phyloP scores from a whole-genome alignment of 1,140 invertebrate genomes.

The Caenorhabditis brenneri region DNA sequence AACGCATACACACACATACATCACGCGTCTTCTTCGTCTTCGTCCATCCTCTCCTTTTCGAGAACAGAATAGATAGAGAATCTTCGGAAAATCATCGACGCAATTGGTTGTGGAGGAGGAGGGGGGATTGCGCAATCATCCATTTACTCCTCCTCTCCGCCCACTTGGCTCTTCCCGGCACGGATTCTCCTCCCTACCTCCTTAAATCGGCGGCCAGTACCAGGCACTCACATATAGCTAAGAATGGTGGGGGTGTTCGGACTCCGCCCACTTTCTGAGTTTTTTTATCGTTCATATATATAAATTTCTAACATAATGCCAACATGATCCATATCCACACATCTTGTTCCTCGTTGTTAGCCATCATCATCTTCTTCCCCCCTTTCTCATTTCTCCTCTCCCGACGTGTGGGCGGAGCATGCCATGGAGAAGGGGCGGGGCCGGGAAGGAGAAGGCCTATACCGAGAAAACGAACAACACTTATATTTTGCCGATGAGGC shows the following conservation, averaged over 20 bases:
- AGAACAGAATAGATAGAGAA: not conserved
- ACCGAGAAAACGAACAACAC: constrained; percentile 21
- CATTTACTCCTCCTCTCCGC: not conserved
- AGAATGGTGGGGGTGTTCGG: not conserved
- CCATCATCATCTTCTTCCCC: not conserved
- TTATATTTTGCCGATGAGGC: not conserved
- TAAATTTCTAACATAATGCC: not conserved
- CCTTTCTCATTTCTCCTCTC: not conserved
- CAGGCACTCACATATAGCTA: constrained; percentile 19
- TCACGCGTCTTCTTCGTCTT: not conserved
- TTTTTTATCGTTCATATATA: not conserved
- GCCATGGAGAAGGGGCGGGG: constrained; percentile 15
- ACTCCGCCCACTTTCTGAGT: not conserved
- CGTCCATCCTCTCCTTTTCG: not conserved
- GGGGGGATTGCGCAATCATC: not conserved
- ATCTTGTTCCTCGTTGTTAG: not conserved
- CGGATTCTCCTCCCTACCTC: not conserved
- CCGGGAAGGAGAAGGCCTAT: not conserved
- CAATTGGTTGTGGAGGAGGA: not conserved
- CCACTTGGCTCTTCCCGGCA: constrained; percentile 19
- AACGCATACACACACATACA: not conserved
- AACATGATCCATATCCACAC: not conserved
- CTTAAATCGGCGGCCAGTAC: not conserved
- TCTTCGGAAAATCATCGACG: not conserved
- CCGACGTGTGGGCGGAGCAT: constrained; percentile 24